Evolutionary conservation across 2,113 vertebrate species (phyloP).

Genomic region (Probosciger aterrimus): DNA sequence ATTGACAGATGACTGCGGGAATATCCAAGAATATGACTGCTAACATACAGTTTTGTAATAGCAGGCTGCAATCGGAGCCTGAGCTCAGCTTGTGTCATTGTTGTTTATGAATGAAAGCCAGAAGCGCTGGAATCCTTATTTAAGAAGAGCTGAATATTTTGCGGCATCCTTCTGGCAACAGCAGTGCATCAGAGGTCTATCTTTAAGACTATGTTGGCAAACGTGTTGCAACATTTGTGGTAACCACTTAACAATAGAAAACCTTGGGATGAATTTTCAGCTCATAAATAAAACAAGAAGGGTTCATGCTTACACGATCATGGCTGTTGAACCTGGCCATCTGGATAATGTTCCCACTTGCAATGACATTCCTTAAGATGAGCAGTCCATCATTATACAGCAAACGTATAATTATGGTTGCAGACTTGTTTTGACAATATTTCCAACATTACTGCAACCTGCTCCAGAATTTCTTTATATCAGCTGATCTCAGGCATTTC

Average conservation of each 20-base stretch:
- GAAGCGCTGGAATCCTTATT: slow-evolving; percentile 32
- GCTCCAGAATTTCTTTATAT: slow-evolving; percentile 20
- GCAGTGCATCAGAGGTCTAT: slow-evolving; percentile 15
- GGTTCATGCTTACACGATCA: slow-evolving; percentile 46
- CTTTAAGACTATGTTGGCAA: slow-evolving; percentile 54
- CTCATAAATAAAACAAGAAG: slow-evolving; percentile 75
- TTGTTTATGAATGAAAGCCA: slow-evolving; percentile 59
- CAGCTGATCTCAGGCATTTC: neutral
- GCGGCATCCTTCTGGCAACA: slow-evolving; percentile 57
- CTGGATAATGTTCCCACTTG: slow-evolving; percentile 70
- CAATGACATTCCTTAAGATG: slow-evolving; percentile 56
- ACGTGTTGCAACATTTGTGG: slow-evolving; percentile 67
- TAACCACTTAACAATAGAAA: slow-evolving; percentile 64
- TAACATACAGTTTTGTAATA: slow-evolving; percentile 34
- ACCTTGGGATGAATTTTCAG: slow-evolving; percentile 72
- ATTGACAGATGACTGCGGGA: slow-evolving; percentile 29
- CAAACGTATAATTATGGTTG: slow-evolving; percentile 63
- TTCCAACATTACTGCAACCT: slow-evolving; percentile 43
- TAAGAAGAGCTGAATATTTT: slow-evolving; percentile 60
- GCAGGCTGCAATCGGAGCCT: slow-evolving; percentile 38
- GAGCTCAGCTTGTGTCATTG: slow-evolving; percentile 43
- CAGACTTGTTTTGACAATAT: slow-evolving; percentile 48
- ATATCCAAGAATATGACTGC: slow-evolving; percentile 46
- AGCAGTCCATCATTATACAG: slow-evolving; percentile 42
- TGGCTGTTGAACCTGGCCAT: slow-evolving; percentile 60